phyloP scores from a whole-genome alignment of 2,113 vertebrate genomes.

The Furnarius figulus region DNA sequence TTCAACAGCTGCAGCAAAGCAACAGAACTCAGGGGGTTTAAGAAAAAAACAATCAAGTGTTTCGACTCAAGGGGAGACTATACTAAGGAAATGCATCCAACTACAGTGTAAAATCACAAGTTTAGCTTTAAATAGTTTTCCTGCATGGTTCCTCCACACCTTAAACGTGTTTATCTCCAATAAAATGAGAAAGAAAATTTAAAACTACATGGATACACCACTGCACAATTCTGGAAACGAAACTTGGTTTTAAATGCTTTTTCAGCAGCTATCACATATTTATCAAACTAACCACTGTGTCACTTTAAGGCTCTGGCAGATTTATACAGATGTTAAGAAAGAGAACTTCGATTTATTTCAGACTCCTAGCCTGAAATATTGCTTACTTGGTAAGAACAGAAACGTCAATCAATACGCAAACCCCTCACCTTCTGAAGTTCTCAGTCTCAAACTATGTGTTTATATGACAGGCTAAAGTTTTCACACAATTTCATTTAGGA shows the following conservation, averaged over 20 bases:
- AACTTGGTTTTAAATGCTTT: not conserved
- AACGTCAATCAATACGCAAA: conserved; percentile 24
- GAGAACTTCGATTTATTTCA: conserved; percentile 34
- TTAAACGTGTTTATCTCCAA: not conserved
- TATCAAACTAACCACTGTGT: not conserved
- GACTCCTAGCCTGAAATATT: conserved; percentile 48
- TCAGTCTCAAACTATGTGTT: not conserved
- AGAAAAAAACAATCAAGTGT: not conserved
- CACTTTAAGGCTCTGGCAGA: conserved; percentile 47
- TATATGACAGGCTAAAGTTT: not conserved
- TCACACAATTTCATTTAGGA: not conserved
- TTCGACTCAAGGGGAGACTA: not conserved
- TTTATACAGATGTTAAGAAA: conserved; percentile 40
- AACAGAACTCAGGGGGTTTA: not conserved
- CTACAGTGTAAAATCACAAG: not conserved
- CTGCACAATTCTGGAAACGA: not conserved
- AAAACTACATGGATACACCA: not conserved
- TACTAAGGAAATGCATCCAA: not conserved
- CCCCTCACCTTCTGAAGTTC: not conserved
- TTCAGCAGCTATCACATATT: conserved; percentile 18
- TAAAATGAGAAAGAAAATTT: not conserved
- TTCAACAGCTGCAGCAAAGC: not conserved
- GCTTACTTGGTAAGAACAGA: conserved; percentile 35
- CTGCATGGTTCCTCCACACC: not conserved
- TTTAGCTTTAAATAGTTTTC: not conserved